Percentiles rank a stretch among this genome's conserved stretches.
phyloP scores from a whole-genome alignment of 2,888 invertebrate species.

The Limnephilus rhombicus region DNA sequence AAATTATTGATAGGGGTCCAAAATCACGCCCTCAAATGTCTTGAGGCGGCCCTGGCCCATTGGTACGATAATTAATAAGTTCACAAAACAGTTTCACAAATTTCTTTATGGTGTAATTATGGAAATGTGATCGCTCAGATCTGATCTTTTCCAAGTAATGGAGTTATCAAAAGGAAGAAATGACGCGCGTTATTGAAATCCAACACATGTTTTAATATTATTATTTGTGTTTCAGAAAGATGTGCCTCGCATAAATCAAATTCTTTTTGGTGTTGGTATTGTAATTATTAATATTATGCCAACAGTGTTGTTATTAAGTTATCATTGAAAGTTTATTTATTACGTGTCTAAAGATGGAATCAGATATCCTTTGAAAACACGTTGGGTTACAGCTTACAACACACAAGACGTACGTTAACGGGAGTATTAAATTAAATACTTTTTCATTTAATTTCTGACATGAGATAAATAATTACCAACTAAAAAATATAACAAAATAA shows the following conservation, averaged over 20 bases:
- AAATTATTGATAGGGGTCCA: background rate
- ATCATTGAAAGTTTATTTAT: slow-evolving; percentile 21
- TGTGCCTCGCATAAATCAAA: background rate
- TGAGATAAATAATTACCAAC: background rate
- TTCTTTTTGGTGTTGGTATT: background rate
- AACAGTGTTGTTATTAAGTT: slow-evolving; percentile 8
- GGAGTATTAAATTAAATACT: background rate
- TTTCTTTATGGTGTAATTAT: slow-evolving; percentile 16
- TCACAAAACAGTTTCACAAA: slow-evolving; percentile 17
- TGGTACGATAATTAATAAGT: background rate
- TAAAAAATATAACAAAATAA: background rate
- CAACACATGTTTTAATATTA: slow-evolving; percentile 17
- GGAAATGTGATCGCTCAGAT: background rate
- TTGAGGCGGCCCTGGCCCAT: background rate
- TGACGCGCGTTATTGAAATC: background rate
- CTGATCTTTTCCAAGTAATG: slow-evolving; percentile 18
- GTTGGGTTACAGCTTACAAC: too few species aligned
- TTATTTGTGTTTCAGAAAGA: background rate
- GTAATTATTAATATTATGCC: slow-evolving; percentile 10
- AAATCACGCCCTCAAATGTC: background rate
- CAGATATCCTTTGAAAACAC: background rate
- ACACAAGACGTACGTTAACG: background rate
- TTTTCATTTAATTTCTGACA: background rate
- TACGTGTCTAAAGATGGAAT: background rate
- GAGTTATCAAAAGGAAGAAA: slow-evolving; percentile 12